Evolutionary conservation across 2,888 invertebrate species (phyloP).

Genomic region (Erebia aethiops): DNA sequence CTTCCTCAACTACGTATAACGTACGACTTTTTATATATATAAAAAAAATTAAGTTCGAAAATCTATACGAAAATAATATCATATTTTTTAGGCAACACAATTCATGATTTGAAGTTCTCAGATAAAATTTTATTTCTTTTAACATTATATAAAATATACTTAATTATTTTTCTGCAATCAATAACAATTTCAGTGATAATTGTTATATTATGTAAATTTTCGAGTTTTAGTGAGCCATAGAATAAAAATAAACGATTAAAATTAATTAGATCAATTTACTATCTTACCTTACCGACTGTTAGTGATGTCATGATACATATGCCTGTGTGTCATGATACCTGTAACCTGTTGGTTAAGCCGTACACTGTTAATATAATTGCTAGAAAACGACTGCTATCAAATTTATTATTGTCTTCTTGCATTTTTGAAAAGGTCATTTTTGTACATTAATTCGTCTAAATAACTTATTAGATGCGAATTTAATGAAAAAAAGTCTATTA

Average conservation of each 20-base stretch:
- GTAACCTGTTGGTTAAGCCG: background rate
- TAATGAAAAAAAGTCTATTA: background rate
- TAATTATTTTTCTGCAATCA: background rate
- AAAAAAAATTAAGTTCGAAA: background rate
- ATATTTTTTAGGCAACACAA: background rate
- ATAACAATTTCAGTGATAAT: constrained; percentile 3
- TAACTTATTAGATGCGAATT: background rate
- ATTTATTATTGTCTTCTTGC: background rate
- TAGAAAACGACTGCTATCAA: background rate
- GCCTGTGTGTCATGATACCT: background rate
- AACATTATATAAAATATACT: background rate
- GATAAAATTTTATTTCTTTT: background rate
- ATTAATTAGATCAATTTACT: constrained; percentile 15
- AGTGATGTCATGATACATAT: constrained; percentile 1
- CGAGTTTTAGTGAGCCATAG: too few relatives aligned
- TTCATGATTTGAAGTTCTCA: background rate
- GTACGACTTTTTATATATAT: background rate
- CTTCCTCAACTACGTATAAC: too few relatives aligned
- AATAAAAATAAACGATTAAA: background rate
- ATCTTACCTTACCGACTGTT: background rate
- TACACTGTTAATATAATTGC: background rate
- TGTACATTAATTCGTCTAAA: background rate
- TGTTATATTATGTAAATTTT: constrained; percentile 7
- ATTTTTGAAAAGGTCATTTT: background rate
- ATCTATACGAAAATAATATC: background rate